Evolutionary conservation across 2,797 vertebrate species (phyloP).

Genomic region (Sparidentex hasta): DNA sequence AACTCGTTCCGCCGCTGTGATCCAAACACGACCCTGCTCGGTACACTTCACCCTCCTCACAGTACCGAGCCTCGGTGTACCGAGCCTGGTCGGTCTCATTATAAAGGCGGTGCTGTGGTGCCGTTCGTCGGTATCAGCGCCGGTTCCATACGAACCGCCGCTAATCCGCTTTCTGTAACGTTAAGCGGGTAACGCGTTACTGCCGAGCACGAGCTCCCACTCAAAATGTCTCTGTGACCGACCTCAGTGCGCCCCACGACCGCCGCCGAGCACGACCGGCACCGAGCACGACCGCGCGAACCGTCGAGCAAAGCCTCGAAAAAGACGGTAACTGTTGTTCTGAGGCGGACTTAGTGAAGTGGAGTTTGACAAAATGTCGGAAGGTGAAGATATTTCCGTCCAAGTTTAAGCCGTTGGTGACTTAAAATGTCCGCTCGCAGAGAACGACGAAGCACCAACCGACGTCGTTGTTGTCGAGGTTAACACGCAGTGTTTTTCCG

Average conservation of each 20-base stretch:
- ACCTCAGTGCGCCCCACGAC: constrained; percentile 31
- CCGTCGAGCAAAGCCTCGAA: neutral
- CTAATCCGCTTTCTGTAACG: constrained; percentile 61
- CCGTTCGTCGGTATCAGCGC: neutral
- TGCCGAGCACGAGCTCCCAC: neutral
- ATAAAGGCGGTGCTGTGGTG: accelerated
- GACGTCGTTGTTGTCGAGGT: constrained; percentile 41
- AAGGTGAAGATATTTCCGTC: constrained; percentile 7
- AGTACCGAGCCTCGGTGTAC: neutral
- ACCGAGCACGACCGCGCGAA: neutral
- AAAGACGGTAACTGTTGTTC: accelerated
- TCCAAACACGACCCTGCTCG: neutral
- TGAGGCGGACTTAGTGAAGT: accelerated
- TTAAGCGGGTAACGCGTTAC: constrained; percentile 61
- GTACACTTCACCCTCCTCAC: constrained; percentile 4
- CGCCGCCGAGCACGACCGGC: constrained; percentile 18
- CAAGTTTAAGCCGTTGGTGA: constrained; percentile 55
- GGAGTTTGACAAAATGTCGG: accelerated
- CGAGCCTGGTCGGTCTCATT: accelerated
- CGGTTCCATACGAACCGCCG: neutral
- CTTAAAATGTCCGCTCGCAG: constrained; percentile 79
- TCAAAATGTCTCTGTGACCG: constrained; percentile 53
- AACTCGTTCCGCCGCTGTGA: constrained; percentile 18
- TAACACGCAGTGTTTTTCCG: constrained; percentile 24
- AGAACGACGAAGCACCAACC: constrained; percentile 10